Conservation (phyloP, 2,888 invertebrate genomes). For the Steinernema carpocapsae region DNA sequence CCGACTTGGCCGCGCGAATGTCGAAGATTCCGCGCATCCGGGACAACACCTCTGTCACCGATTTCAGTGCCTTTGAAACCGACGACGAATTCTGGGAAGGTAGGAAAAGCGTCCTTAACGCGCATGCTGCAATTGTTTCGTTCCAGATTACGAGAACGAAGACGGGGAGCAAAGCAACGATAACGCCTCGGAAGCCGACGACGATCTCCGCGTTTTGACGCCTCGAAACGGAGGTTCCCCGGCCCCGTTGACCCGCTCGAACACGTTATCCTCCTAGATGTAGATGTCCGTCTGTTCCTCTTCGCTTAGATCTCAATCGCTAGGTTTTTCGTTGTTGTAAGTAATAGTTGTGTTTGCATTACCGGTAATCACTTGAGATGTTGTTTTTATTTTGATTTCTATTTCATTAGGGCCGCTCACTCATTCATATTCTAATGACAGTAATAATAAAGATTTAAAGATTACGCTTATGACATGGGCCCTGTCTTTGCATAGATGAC, state of each 20-base stretch:
- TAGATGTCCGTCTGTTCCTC: no score
- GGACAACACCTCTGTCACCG: slow-evolving; percentile 17
- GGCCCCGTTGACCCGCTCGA: not conserved
- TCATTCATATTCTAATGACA: no score
- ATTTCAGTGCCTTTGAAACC: slow-evolving; percentile 34
- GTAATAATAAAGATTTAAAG: no score
- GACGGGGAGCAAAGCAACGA: not conserved
- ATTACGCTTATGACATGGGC: no score
- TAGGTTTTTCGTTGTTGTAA: no score
- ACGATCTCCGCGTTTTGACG: slow-evolving; percentile 2
- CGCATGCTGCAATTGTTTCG: not conserved
- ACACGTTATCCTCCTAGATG: slow-evolving; percentile 7
- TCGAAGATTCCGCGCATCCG: slow-evolving; percentile 55
- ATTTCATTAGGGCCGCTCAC: no score
- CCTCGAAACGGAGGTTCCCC: slow-evolving; percentile 27
- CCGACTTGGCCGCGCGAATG: slow-evolving; percentile 68
- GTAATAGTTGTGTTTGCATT: no score
- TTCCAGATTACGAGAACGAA: slow-evolving; percentile 19
- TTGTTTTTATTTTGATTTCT: no score
- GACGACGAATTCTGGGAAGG: slow-evolving; percentile 33
- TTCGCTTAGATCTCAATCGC: no score
- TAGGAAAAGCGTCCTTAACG: not conserved
- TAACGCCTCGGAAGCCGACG: slow-evolving; percentile 18
- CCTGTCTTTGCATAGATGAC: no score
- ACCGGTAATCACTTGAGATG: no score